phyloP scores from a whole-genome alignment of 2,888 invertebrate genomes.

The Nymphalis urticae region DNA sequence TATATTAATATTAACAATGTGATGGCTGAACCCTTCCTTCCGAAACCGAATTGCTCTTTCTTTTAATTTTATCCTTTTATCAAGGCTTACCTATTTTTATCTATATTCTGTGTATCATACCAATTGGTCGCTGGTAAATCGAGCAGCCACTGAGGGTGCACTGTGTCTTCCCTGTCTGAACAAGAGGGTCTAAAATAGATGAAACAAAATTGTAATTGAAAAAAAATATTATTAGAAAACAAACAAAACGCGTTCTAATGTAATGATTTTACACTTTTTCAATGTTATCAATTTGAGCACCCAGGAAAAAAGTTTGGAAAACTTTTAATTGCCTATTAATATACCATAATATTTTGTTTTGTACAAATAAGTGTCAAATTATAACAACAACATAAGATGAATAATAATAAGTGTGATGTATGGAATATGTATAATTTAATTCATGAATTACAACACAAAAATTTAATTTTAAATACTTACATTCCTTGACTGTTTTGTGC shows the following conservation, averaged over 20 bases:
- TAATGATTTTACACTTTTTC: too few species aligned
- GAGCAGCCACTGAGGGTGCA: constrained; percentile 84
- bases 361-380: not conserved
- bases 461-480: constrained; percentile 61
- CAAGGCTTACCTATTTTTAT: constrained; percentile 55
- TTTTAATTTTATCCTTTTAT: not conserved
- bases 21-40: constrained; percentile 8
- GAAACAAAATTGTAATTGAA: constrained; percentile 4
- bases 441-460: too few species aligned
- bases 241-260: not conserved
- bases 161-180: constrained; percentile 83
- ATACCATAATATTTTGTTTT: constrained; percentile 6
- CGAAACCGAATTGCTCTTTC: not conserved
- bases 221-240: not conserved
- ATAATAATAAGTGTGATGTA: not conserved
- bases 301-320: not conserved
- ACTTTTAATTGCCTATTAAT: not conserved
- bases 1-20: not conserved
- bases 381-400: not conserved
- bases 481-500: constrained; percentile 82
- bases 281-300: not conserved
- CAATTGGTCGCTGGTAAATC: constrained; percentile 84
- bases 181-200: constrained; percentile 64
- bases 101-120: constrained; percentile 76
- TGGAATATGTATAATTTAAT: not conserved